Evolutionary conservation across 2,888 invertebrate genomes (phyloP).

Genomic region (Muschampia staudingeri): DNA sequence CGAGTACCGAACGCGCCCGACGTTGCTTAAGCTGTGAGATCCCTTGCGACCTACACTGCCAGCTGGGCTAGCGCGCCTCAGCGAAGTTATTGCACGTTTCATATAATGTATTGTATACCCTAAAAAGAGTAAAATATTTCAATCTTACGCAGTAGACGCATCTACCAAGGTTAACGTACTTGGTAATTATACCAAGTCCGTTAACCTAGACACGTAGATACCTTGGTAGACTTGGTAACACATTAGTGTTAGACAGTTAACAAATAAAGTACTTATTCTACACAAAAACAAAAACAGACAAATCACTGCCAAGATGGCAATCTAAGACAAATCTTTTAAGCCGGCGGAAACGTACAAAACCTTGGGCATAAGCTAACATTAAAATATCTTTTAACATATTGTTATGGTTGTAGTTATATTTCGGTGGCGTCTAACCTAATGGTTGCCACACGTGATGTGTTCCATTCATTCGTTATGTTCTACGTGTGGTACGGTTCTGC

Average conservation of each 20-base stretch:
- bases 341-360: conserved; percentile 17
- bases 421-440: conserved; percentile 57
- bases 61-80: too few relatives aligned
- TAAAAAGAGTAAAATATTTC: not conserved
- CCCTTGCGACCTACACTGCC: too few relatives aligned
- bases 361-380: conserved; percentile 34
- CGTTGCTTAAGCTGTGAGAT: too few relatives aligned
- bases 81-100: too few relatives aligned
- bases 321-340: conserved; percentile 29
- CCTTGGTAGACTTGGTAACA: too few relatives aligned
- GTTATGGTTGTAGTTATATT: conserved; percentile 48
- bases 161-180: not conserved
- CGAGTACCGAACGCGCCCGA: too few relatives aligned
- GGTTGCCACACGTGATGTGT: conserved; percentile 79
- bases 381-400: conserved; percentile 33
- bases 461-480: conserved; percentile 87
- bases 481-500: conserved; percentile 80
- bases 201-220: too few relatives aligned
- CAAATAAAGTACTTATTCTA: not conserved
- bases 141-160: not conserved
- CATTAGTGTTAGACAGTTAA: not conserved
- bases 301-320: conserved; percentile 7
- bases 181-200: not conserved
- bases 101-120: not conserved
- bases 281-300: conserved; percentile 11